phyloP scores from a whole-genome alignment of 2,888 invertebrate species.

The Lydus trimaculatus region DNA sequence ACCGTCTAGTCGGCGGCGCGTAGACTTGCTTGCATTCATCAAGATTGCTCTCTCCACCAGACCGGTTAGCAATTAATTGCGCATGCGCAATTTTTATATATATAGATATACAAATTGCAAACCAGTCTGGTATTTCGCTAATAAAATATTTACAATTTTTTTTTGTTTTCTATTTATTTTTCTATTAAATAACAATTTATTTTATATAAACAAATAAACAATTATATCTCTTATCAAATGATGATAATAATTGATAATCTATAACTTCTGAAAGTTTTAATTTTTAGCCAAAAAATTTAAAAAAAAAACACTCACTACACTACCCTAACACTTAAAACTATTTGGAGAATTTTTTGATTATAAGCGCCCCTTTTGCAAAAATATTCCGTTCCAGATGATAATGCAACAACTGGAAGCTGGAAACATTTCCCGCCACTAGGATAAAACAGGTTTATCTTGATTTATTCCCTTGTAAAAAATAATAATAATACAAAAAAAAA shows the following conservation, averaged over 20 bases:
- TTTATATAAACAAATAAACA: too few species aligned
- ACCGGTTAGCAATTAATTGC: slow-evolving; percentile 35
- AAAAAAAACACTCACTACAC: too few species aligned
- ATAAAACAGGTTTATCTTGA: slow-evolving; percentile 59
- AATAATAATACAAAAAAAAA: slow-evolving; percentile 37
- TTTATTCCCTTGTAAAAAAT: slow-evolving; percentile 44
- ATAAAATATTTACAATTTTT: not conserved
- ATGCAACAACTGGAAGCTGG: slow-evolving; percentile 17
- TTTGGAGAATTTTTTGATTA: too few species aligned
- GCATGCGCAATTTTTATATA: slow-evolving; percentile 42
- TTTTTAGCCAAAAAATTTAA: too few species aligned
- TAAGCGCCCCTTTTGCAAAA: slow-evolving; percentile 33
- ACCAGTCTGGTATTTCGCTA: slow-evolving; percentile 54
- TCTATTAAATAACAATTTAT: too few species aligned
- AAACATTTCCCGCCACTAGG: slow-evolving; percentile 40
- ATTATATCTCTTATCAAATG: too few species aligned
- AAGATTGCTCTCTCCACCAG: slow-evolving; percentile 22
- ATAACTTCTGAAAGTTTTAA: too few species aligned
- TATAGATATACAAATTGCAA: slow-evolving; percentile 44
- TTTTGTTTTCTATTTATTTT: not conserved
- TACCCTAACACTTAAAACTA: too few species aligned
- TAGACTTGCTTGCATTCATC: slow-evolving; percentile 49
- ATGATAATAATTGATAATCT: too few species aligned
- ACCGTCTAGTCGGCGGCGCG: slow-evolving; percentile 56
- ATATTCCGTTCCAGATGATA: slow-evolving; percentile 36